Evolutionary conservation across 2,113 vertebrate genomes (phyloP).

Genomic region (Craseonycteris thonglongyai): DNA sequence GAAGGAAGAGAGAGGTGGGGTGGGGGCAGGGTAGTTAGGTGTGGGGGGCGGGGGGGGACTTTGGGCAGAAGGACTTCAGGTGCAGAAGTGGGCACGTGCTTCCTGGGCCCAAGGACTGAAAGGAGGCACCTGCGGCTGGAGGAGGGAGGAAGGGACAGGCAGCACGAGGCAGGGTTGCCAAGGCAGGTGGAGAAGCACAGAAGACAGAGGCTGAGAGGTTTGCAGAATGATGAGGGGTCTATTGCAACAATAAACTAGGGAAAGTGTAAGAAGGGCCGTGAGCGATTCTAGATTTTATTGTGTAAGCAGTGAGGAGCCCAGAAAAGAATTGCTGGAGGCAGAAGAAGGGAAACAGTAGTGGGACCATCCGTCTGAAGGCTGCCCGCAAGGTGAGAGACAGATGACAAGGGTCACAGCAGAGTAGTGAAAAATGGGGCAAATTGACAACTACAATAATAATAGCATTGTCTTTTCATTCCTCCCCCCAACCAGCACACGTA

Average conservation of each 20-base stretch:
- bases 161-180: no score
- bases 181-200: not conserved
- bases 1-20: not conserved
- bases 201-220: not conserved
- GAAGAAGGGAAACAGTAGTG: not conserved
- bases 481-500: not conserved
- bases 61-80: not conserved
- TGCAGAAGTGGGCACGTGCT: not conserved
- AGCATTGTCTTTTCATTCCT: not conserved
- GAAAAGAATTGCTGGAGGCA: no score
- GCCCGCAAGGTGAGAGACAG: not conserved
- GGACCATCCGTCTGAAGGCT: not conserved
- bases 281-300: not conserved
- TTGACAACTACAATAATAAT: no score
- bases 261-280: not conserved
- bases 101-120: not conserved
- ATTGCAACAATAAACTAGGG: no score
- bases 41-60: no score
- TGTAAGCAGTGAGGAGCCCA: not conserved
- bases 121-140: not conserved
- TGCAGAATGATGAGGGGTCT: not conserved
- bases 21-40: rapidly evolving
- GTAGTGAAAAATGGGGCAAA: not conserved
- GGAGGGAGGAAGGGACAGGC: not conserved
- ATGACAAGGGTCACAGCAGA: not conserved